Percentiles rank a stretch among this genome's conserved stretches.
Conservation (phyloP, 2,888 invertebrate genomes). For the Agonopterix arenella region DNA sequence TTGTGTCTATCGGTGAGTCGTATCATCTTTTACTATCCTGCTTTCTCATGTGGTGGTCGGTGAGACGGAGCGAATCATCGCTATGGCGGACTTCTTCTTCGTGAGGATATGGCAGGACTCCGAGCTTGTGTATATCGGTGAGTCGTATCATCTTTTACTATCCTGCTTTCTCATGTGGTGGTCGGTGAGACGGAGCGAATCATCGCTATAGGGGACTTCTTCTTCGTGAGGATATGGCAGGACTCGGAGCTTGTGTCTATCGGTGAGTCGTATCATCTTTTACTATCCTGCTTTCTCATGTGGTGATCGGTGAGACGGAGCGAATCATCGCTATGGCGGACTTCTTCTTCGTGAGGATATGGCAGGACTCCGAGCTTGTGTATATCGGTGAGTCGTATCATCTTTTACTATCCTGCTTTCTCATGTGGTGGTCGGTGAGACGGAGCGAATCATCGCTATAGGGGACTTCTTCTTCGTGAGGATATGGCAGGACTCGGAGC, state of each 20-base stretch:
- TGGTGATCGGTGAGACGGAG: conserved; percentile 45
- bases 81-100: conserved; percentile 92
- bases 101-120: conserved; percentile 93
- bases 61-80: conserved; percentile 77
- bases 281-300: too few species aligned
- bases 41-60: conserved; percentile 15
- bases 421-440: too few species aligned
- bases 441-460: conserved; percentile 71
- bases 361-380: conserved; percentile 87
- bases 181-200: conserved; percentile 70
- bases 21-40: neutral
- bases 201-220: conserved; percentile 90
- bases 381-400: conserved; percentile 85
- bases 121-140: conserved; percentile 87
- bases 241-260: conserved; percentile 88
- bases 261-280: conserved; percentile 76
- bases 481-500: conserved; percentile 91
- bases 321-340: conserved; percentile 86
- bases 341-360: conserved; percentile 93
- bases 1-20: conserved; percentile 87
- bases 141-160: conserved; percentile 42
- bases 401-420: too few species aligned
- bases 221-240: conserved; percentile 92
- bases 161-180: too few species aligned
- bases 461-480: conserved; percentile 94